A percentile compares a stretch with the other conserved stretches of the same genome.
phyloP scores from a whole-genome alignment of 2,888 invertebrate genomes.

The Limnephilus lunatus region DNA sequence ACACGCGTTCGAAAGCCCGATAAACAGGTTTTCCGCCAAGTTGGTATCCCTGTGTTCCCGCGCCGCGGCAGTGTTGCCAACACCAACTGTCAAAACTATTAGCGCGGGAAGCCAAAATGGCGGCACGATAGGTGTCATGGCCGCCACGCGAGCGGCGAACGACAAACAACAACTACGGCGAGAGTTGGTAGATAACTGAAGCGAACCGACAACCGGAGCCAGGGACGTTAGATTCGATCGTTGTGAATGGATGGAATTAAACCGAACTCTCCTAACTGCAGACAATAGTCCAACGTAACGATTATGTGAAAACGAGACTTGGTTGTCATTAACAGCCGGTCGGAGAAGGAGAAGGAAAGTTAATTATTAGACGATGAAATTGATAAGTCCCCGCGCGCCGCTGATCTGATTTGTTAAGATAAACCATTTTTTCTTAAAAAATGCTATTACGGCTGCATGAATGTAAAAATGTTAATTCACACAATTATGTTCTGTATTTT shows the following conservation, averaged over 20 bases:
- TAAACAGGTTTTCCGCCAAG: slow-evolving; percentile 56
- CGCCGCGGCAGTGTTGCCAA: slow-evolving; percentile 42
- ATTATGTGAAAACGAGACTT: slow-evolving; percentile 2
- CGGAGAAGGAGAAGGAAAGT: background rate
- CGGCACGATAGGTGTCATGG: slow-evolving; percentile 55
- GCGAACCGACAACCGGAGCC: background rate
- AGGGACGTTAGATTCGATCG: slow-evolving; percentile 18
- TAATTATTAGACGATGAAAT: background rate
- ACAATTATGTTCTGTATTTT: background rate
- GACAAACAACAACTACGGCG: background rate
- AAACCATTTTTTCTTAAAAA: background rate
- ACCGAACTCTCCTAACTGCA: background rate
- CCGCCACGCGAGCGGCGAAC: slow-evolving; percentile 48
- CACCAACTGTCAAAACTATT: slow-evolving; percentile 53
- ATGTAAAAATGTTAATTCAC: background rate
- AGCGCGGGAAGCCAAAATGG: slow-evolving; percentile 51
- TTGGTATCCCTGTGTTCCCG: slow-evolving; percentile 48
- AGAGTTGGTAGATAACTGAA: slow-evolving; percentile 21
- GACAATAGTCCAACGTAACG: slow-evolving; percentile 28
- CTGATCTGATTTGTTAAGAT: background rate
- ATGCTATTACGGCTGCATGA: background rate
- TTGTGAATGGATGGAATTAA: slow-evolving; percentile 7
- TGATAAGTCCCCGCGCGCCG: background rate
- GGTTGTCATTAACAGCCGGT: background rate
- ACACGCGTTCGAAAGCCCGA: slow-evolving; percentile 56